Conservation (phyloP, 2,113 vertebrate genomes). For the Gadus chalcogrammus region DNA sequence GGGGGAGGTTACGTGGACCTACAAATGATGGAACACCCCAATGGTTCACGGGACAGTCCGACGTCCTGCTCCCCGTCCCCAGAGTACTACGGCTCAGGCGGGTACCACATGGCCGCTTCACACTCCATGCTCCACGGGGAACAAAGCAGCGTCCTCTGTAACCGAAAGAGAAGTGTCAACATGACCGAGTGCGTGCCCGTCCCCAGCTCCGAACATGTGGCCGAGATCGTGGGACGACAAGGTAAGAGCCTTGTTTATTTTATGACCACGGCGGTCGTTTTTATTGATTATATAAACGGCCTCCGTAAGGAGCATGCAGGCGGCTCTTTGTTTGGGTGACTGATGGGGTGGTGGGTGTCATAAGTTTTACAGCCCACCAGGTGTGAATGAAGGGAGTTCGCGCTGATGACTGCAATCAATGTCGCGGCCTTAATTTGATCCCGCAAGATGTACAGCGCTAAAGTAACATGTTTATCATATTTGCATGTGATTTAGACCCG, state of each 20-base stretch:
- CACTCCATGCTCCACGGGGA: conserved; percentile 78
- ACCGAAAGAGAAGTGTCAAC: conserved; percentile 84
- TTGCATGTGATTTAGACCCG: conserved; percentile 2
- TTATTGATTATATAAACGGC: conserved; percentile 7
- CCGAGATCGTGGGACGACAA: conserved; percentile 84
- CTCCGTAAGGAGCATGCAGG: conserved; percentile 23
- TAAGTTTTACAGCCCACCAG: conserved; percentile 35
- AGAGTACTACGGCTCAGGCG: conserved; percentile 79
- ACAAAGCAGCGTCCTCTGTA: conserved; percentile 77
- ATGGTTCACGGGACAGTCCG: conserved; percentile 71
- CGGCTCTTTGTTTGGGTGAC: conserved; percentile 68
- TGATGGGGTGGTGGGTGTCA: conserved; percentile 19
- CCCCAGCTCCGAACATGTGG: conserved; percentile 86
- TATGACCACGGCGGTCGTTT: not conserved
- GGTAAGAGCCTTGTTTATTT: conserved; percentile 60
- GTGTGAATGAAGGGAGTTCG: not conserved
- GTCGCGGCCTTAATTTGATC: not conserved
- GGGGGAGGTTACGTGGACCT: conserved; percentile 71
- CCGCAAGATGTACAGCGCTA: conserved; percentile 4
- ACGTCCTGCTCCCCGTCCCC: conserved; percentile 70
- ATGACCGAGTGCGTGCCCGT: conserved; percentile 87
- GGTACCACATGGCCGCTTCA: conserved; percentile 75
- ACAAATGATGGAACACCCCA: conserved; percentile 69
- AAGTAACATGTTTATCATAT: not conserved
- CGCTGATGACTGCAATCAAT: not conserved